These are phyloP conservation scores for Stichodactyla helianthus DNA, from an alignment of 64 coral and sea anemone species.

Conservation along the genomic window DNA sequence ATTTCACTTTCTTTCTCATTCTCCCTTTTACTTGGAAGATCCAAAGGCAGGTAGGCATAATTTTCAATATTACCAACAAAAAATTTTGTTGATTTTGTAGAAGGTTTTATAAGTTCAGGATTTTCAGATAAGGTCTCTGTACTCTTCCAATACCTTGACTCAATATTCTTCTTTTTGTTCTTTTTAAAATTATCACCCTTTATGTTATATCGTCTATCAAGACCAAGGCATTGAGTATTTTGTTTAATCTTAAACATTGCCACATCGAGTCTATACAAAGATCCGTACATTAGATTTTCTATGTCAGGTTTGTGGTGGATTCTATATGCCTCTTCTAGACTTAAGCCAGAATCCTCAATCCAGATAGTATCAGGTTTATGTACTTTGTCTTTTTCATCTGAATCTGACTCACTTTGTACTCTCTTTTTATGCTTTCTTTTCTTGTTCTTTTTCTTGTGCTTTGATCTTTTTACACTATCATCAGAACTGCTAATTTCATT, in stretches of 20 bases:
- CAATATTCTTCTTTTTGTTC: constrained; percentile 34
- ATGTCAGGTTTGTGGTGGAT: constrained; percentile 80
- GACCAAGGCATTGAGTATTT: constrained; percentile 62
- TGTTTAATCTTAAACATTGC: constrained; percentile 76
- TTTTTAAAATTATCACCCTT: constrained; percentile 52
- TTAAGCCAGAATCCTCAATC: constrained; percentile 76
- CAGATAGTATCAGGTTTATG: constrained; percentile 71
- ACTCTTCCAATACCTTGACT: constrained; percentile 64
- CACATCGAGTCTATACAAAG: constrained; percentile 78
- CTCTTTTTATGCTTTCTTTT: constrained; percentile 59
- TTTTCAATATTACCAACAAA: constrained; percentile 38
- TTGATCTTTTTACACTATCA: neutral
- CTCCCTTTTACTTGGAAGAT: constrained; percentile 28
- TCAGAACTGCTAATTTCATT: neutral
- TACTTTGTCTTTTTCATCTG: constrained; percentile 28
- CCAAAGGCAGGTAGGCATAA: constrained; percentile 67
- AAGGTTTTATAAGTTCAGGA: constrained; percentile 4
- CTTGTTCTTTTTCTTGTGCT: constrained; percentile 57
- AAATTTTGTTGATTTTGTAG: neutral
- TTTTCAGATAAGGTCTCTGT: neutral
- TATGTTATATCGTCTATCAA: constrained; percentile 55
- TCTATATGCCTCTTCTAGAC: constrained; percentile 71
- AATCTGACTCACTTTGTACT: neutral
- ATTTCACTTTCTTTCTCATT: neutral
- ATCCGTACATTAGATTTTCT: constrained; percentile 73